phyloP scores from a whole-genome alignment of 2,888 invertebrate genomes.

The Oxytorus armatus region DNA sequence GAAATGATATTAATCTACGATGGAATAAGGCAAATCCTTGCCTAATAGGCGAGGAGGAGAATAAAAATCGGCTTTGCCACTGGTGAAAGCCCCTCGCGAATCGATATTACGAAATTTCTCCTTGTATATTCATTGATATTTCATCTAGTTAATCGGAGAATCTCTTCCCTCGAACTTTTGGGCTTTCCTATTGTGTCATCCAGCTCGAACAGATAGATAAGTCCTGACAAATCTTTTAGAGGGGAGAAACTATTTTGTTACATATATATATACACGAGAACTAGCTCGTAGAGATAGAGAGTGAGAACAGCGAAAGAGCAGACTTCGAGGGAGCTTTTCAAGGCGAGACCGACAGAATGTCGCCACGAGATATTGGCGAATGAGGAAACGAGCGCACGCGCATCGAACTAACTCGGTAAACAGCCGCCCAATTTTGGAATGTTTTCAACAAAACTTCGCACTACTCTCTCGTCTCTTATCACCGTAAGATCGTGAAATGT shows the following conservation, averaged over 20 bases:
- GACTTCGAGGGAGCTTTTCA: conserved; percentile 55
- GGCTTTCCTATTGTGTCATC: conserved; percentile 9
- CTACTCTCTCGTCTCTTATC: conserved; percentile 58
- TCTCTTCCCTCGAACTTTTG: conserved; percentile 6
- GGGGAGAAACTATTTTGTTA: neutral
- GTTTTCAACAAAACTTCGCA: conserved; percentile 76
- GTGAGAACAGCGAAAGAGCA: conserved; percentile 50
- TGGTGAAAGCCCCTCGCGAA: too few species aligned
- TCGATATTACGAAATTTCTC: too few species aligned
- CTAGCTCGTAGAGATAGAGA: conserved; percentile 36
- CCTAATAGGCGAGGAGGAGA: too few species aligned
- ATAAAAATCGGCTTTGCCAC: too few species aligned
- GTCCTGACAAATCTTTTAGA: neutral
- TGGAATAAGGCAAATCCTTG: too few species aligned
- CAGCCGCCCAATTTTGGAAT: conserved; percentile 76
- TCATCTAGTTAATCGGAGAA: conserved; percentile 18
- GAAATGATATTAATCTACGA: too few species aligned
- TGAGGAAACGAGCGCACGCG: conserved; percentile 67
- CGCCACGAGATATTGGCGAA: conserved; percentile 79
- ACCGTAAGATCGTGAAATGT: conserved; percentile 29
- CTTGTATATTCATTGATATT: too few species aligned
- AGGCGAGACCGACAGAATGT: conserved; percentile 73
- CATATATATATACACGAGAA: neutral
- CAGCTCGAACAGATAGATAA: neutral
- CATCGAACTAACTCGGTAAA: conserved; percentile 40